Conservation (phyloP, 64 coral and sea anemone species). For the Stichodactyla helianthus region DNA sequence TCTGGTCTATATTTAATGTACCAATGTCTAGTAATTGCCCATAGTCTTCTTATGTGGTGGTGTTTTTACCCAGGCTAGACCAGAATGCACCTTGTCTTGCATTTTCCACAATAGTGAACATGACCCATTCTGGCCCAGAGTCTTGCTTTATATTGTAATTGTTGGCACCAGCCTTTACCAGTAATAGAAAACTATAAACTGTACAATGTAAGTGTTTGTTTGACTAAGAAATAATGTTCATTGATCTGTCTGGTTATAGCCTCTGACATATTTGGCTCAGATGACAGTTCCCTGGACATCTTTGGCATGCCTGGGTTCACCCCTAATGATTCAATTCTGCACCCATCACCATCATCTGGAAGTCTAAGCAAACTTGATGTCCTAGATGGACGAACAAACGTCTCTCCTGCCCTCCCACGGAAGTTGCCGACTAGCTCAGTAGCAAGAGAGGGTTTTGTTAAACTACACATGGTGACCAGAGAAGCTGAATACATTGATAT, state of each 20-base stretch:
- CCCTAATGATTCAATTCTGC: slow-evolving; percentile 26
- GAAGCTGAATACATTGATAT: slow-evolving; percentile 64
- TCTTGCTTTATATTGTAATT: too few relatives aligned
- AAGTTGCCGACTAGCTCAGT: slow-evolving; percentile 42
- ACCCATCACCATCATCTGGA: slow-evolving; percentile 50
- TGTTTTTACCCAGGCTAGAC: too few relatives aligned
- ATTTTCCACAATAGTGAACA: too few relatives aligned
- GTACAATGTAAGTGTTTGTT: too few relatives aligned
- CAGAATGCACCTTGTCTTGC: too few relatives aligned
- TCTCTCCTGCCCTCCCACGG: slow-evolving; percentile 57
- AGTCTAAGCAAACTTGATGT: slow-evolving; percentile 44
- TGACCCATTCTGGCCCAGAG: too few relatives aligned
- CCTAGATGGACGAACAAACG: not conserved
- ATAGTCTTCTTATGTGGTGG: too few relatives aligned
- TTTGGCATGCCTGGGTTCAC: slow-evolving; percentile 90
- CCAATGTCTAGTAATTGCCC: too few relatives aligned
- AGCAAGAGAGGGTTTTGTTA: slow-evolving; percentile 76
- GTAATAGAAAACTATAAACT: too few relatives aligned
- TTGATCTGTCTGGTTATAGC: not conserved
- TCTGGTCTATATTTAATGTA: too few relatives aligned
- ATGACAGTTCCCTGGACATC: slow-evolving; percentile 30
- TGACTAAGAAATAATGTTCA: too few relatives aligned
- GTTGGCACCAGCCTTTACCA: too few relatives aligned
- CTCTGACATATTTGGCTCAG: not conserved
- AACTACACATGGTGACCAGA: slow-evolving; percentile 53